phyloP scores from a whole-genome alignment of 2,113 vertebrate genomes.

The Leptobrachium ailaonicum region DNA sequence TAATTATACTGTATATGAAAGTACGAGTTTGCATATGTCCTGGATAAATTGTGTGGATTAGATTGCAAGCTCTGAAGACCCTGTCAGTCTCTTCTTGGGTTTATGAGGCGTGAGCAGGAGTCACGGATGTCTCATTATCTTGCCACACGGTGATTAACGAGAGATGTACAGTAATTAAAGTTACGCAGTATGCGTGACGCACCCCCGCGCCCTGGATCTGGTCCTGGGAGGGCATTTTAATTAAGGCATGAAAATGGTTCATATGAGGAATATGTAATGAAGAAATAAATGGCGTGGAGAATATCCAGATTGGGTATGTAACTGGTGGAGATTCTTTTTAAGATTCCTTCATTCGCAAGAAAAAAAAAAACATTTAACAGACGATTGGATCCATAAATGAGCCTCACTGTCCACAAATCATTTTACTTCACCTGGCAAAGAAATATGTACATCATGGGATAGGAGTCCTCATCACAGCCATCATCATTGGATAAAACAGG shows the following conservation, averaged over 20 bases:
- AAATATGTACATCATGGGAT: too few species aligned
- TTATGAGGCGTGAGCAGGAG: neutral
- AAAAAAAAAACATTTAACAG: too few species aligned
- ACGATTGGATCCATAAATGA: too few species aligned
- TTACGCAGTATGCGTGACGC: neutral
- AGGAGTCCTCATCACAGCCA: too few species aligned
- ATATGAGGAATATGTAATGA: slow-evolving; percentile 6
- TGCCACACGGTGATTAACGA: neutral
- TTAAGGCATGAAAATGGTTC: neutral
- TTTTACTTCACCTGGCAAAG: too few species aligned
- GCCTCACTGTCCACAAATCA: too few species aligned
- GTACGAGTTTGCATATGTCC: too few species aligned
- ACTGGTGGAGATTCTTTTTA: too few species aligned
- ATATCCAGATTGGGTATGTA: neutral
- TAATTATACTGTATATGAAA: too few species aligned
- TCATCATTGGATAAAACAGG: too few species aligned
- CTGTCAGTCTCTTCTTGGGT: neutral
- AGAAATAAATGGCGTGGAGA: neutral
- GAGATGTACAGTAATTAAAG: neutral
- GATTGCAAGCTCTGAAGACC: neutral
- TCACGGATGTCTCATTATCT: neutral
- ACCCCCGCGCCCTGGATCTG: neutral
- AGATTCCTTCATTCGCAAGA: too few species aligned
- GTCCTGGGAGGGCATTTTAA: slow-evolving; percentile 1
- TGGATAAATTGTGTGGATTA: neutral